Evolutionary conservation across 1,140 invertebrate genomes (phyloP), one percentile per base, ranked within the genome.

Genomic region (Amphibalanus amphitrite): DNA sequence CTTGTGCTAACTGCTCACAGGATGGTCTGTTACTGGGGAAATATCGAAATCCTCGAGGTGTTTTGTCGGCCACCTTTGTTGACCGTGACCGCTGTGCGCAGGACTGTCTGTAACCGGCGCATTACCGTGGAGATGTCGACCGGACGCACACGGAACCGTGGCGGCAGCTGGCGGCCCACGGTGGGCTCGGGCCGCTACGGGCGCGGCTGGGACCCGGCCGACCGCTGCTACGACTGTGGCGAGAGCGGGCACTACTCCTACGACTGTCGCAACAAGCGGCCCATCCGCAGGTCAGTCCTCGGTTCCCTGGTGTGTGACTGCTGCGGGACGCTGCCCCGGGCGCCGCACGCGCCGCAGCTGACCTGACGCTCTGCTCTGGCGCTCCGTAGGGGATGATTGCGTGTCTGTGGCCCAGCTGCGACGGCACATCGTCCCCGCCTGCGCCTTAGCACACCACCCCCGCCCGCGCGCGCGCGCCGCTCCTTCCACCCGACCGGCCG

Each of bases 191-290:
- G 81, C 17, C 74, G 80, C 30, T 70, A 69, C 28, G 10, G 47
- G 33, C 73, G 80, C 69, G 80, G 79, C 70, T 86, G 84, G 77
- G 80, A 85, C 74, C 84, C 84, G 28, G 82, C 83, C 72, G 85
- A 86, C 79, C 79, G 83, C 65, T 87, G 86, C 77, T 88, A 87
- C 78, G 84, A 87, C 73, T 87, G 86, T 78, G 85, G 85, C 8
- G 84, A 84, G 70, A 76, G 81, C 47, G 86, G 86, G 3, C 86
- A 88, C 75, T 87, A 86, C 80, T 86, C 86, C 47, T 81, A 86
- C 75, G 86, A 87, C 76, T 88, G 86, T 73, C 81, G 80, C n/a
- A 81, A 59, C 47, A 59, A 59, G 47, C 47, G 47, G 17, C 47
- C 47, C 47, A 20, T 59, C 10, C 47, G 47, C 47, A 59, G 47